Base-by-base conservation (phyloP, 2,888 invertebrate genomes). In the Polymixis lichenea region DNA sequence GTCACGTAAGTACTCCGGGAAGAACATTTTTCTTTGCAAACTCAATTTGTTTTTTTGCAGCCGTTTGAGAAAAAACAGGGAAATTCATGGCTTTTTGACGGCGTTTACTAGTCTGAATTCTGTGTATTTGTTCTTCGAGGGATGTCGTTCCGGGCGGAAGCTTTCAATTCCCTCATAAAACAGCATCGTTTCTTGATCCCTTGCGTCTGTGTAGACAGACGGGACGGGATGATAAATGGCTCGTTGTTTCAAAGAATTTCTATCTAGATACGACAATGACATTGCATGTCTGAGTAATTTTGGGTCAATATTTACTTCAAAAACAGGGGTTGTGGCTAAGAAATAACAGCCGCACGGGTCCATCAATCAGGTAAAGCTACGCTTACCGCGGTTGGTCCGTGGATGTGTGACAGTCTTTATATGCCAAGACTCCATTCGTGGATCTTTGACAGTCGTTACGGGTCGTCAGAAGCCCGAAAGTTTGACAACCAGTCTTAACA, bases 1-100 rank as follows among this genome's bases (percentile, higher is more conserved):
- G 81, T 84, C 85, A 87, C 86, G 88, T 83, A 85, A 84, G 86
- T 76, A 84, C 86, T 86, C 82, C 67, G 66, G 64, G 68, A 77
- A 80, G 71, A 77, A 79, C 58, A 80, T 80, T 82, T 83, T 77
- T 72, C 64, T 82, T 78, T 53, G 17, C n/a, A 55, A 82, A 87
- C 72, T 78, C 76, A 68, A 85, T 86, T 85, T 74, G 73, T 77
- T 68, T 77, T 72, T 83, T 67, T 77, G 62, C 49, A 75, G 56
- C 46, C 73, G 55, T 72, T 65, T 61, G n/a, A 61, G 22, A 69
- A 64, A 77, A 56, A 72, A 83, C 62, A 65, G 69, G 53, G 51
- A 64, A 70, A 64, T 77, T 77, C 69, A 81, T 75, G 68, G 25
- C 11, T 25, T 77, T 86, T 81, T 75, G 38, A 79, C 58, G 38